Evolutionary conservation across 2,797 vertebrate genomes (phyloP), one percentile per base, ranked within the genome.

Genomic region (Siniperca obscura): DNA sequence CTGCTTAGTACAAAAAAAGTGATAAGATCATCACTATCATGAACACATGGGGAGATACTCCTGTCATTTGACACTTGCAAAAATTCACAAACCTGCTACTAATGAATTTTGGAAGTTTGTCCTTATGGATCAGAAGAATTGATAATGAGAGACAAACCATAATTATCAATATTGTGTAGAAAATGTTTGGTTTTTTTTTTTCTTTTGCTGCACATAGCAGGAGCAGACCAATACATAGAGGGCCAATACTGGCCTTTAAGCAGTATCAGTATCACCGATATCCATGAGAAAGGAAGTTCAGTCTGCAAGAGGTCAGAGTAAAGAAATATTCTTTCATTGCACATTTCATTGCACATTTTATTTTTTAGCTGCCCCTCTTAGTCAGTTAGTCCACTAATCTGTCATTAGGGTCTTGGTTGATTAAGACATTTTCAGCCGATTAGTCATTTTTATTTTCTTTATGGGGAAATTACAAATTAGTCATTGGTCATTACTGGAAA

Each of bases 401-500:
- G 48, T 64, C n/a, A 68, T n/a, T 19, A 21, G n/a, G 22, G 0
- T 36, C 17, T 77, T 44, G 27, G 34, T 62, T 83, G 57, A 80
- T 57, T 22, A 12, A 62, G 27, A 66, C 21, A 78, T 62, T 14
- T 76, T 52, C 38, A 53, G 34, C n/a, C 13, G 0, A 59, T 76
- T 66, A 56, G 66, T 81, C 38, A 65, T 75, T 79, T 82, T 71
- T 40, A 25, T 78, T 67, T 19, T 16, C 38, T 57, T 64, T 42
- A 21, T 21, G 64, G 60, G 38, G 48, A 70, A 87, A 81, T 38
- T 8, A 48, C 4, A 57, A 6, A 57, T 59, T 60, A 71, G 36
- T 62, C 73, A 83, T 11, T 52, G 34, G 38, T 65, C 64, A 27
- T 80, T 57, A 74, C 44, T 71, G 77, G 50, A n/a, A 86, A 83